phyloP scores from a whole-genome alignment of 2,888 invertebrate species.

The Eurytoma adleriae region DNA sequence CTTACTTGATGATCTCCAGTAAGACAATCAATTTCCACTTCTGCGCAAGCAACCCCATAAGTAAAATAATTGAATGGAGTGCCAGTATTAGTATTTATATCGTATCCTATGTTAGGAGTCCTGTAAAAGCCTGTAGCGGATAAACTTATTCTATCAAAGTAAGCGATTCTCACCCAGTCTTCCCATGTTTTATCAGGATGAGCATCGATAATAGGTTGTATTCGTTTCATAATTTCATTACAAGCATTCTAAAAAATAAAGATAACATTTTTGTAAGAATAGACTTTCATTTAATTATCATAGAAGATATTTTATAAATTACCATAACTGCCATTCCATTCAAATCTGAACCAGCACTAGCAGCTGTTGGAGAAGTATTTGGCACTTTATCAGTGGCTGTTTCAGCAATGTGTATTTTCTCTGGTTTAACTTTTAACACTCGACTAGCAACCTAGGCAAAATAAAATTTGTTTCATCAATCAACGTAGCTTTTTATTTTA shows the following conservation, averaged over 20 bases:
- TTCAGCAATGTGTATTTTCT: conserved; percentile 88
- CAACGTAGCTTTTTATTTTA: too few species aligned
- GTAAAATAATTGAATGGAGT: conserved; percentile 90
- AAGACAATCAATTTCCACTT: conserved; percentile 95
- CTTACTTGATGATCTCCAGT: conserved; percentile 92
- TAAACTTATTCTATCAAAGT: conserved; percentile 85
- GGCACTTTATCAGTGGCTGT: conserved; percentile 94
- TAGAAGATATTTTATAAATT: conserved; percentile 19
- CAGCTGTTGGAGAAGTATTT: conserved; percentile 93
- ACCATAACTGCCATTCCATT: conserved; percentile 93
- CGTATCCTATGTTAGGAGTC: conserved; percentile 85
- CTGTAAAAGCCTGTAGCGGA: conserved; percentile 91
- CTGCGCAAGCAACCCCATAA: conserved; percentile 90
- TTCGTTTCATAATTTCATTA: conserved; percentile 82
- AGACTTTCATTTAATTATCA: neutral
- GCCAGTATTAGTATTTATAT: conserved; percentile 84
- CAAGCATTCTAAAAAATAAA: conserved; percentile 83
- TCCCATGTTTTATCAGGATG: conserved; percentile 90
- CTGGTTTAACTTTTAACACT: conserved; percentile 82
- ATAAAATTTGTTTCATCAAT: neutral
- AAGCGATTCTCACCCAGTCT: conserved; percentile 88
- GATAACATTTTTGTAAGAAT: neutral
- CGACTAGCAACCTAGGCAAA: conserved; percentile 83
- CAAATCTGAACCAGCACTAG: conserved; percentile 91
- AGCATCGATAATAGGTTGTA: conserved; percentile 85